Base-by-base conservation (phyloP, 2,113 vertebrate genomes). In the Phylloscopus whistleri region DNA sequence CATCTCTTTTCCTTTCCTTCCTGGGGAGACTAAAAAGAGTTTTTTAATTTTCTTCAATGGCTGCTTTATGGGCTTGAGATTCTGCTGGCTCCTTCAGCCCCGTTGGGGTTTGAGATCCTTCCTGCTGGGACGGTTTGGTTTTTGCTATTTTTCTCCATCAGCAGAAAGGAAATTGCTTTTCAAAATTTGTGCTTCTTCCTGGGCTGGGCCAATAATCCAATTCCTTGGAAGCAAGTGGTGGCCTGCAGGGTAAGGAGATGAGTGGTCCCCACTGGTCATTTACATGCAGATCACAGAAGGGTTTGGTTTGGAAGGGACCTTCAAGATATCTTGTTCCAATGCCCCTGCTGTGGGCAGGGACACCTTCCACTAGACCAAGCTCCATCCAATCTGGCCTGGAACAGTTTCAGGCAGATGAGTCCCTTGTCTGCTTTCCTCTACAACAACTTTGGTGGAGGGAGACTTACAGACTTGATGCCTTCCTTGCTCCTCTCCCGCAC, bases 21-120 rank as follows among this genome's bases (percentile, higher is more conserved):
- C 21, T 35, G 18, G 5, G 51, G 49, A 85, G 17, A 69, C 33
- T n/a, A 68, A 19, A 55, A 60, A 22, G 21, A 37, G 9, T 11
- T 83, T 76, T 72, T 56, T 4, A 8, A 5, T 81, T 89, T 90
- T 66, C 14, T 8, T 31, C 1, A 0, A 24, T 62, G 31, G 8
- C 70, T 74, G 15, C 23, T 87, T 69, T 0, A 0, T 41, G 20
- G 72, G 11, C 30, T 82, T 60, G 22, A 69, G 59, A 24, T 69
- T 27, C 41, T 83, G 22, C 5, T 79, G 49, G 14, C 8, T 86
- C 27, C 59, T 82, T 68, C 49, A 78, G 23, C 14, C 15, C 24
- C 11, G 1, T 9, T 1, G 2, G 33, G 28, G 2, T 64, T 22
- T 13, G 37, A 20, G 4, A 4, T 67, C 14, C 15, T 49, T 49